Evolutionary conservation across 2,113 vertebrate species (phyloP).

Genomic region (Equus quagga): DNA sequence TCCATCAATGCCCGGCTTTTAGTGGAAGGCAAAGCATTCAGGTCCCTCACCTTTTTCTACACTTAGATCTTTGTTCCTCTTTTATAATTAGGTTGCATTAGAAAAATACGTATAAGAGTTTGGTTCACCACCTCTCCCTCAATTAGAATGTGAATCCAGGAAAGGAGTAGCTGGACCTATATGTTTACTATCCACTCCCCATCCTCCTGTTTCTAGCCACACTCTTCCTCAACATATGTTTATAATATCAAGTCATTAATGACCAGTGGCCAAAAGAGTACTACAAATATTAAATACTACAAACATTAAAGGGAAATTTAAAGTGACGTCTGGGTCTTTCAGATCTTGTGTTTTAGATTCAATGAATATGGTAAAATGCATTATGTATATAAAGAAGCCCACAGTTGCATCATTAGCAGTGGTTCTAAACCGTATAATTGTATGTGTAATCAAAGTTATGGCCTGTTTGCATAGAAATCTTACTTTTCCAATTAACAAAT

Average conservation of each 20-base stretch:
- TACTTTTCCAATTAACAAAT: constrained; percentile 42
- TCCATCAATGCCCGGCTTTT: not conserved
- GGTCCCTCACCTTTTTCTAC: not conserved
- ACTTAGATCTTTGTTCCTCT: not conserved
- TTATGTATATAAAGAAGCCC: not conserved
- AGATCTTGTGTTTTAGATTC: not conserved
- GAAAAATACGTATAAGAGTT: not conserved
- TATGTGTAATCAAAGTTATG: constrained; percentile 1
- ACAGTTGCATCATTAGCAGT: not conserved
- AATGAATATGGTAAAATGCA: not conserved
- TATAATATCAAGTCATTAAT: not conserved
- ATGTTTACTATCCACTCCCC: not conserved
- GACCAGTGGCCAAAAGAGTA: not conserved
- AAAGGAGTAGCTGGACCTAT: not conserved
- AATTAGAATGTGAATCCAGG: not conserved
- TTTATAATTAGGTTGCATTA: not conserved
- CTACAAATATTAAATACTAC: not conserved
- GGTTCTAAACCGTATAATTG: not conserved
- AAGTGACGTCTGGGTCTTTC: not conserved
- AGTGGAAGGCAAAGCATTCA: not conserved
- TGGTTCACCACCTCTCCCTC: not conserved
- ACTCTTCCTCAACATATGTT: not conserved
- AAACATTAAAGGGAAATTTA: not conserved
- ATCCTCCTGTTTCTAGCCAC: not conserved
- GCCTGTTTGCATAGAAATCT: not conserved